Conservation (phyloP, 2,888 invertebrate genomes). For the Parochlus steinenii region DNA sequence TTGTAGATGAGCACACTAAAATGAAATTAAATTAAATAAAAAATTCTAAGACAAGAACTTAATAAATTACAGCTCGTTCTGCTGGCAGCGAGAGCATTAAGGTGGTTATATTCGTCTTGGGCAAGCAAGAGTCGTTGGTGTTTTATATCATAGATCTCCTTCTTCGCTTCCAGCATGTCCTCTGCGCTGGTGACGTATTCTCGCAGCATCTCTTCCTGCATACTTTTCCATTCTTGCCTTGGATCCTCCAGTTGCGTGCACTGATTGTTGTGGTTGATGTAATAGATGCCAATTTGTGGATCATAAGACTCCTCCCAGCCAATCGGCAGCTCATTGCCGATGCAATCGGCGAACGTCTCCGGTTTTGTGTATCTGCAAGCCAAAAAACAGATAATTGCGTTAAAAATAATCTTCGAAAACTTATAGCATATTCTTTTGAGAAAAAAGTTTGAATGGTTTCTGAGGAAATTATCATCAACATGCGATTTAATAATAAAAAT, state of each 20-base stretch:
- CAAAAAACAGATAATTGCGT: too few species aligned
- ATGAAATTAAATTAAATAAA: not conserved
- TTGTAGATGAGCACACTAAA: constrained; percentile 71
- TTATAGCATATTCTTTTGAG: too few species aligned
- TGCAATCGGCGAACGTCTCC: constrained; percentile 92
- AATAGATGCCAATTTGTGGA: constrained; percentile 86
- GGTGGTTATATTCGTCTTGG: constrained; percentile 89
- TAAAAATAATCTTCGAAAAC: too few species aligned
- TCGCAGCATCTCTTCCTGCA: constrained; percentile 92
- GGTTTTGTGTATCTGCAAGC: constrained; percentile 87
- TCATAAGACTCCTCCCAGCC: constrained; percentile 97
- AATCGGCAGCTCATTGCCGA: constrained; percentile 90
- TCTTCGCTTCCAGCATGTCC: constrained; percentile 90
- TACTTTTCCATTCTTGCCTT: constrained; percentile 86
- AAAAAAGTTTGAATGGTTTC: too few species aligned
- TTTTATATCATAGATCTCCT: constrained; percentile 91
- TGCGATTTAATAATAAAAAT: too few species aligned
- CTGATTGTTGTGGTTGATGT: constrained; percentile 92
- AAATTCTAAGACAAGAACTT: not conserved
- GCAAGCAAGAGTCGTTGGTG: constrained; percentile 84
- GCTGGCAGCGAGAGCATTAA: constrained; percentile 78
- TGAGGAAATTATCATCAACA: too few species aligned
- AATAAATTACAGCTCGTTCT: constrained; percentile 64
- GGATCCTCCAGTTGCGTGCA: constrained; percentile 94
- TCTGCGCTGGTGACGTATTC: constrained; percentile 92